Percentiles rank a stretch among this genome's conserved stretches.
Evolutionary conservation across 2,888 invertebrate species (phyloP).

Genomic region (Euzetes globulus): DNA sequence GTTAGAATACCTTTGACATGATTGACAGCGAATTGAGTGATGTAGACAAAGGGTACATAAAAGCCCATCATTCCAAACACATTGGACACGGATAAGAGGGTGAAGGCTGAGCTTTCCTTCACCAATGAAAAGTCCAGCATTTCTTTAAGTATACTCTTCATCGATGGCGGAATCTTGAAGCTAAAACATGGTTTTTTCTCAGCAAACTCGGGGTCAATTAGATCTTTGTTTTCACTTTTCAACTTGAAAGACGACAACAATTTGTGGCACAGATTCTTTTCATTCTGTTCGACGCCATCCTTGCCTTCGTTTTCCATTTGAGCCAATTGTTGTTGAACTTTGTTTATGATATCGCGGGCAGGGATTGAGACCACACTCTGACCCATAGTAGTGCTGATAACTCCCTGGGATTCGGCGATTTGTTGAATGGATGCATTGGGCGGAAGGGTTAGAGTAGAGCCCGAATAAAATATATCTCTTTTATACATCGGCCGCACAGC

Average conservation of each 20-base stretch:
- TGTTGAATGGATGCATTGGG: slow-evolving; percentile 55
- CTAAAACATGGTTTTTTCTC: slow-evolving; percentile 3
- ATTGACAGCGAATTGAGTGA: slow-evolving; percentile 69
- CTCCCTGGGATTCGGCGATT: slow-evolving; percentile 62
- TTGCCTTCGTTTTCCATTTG: slow-evolving; percentile 29
- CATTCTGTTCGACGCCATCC: slow-evolving; percentile 34
- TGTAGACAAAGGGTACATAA: slow-evolving; percentile 91
- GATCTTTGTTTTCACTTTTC: background rate
- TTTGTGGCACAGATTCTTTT: slow-evolving; percentile 22
- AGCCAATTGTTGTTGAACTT: slow-evolving; percentile 33
- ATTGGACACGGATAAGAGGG: slow-evolving; percentile 85
- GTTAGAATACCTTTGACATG: slow-evolving; percentile 53
- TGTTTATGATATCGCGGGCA: slow-evolving; percentile 33
- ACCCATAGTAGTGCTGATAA: slow-evolving; percentile 78
- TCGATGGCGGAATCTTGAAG: slow-evolving; percentile 28
- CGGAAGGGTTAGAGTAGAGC: slow-evolving; percentile 83
- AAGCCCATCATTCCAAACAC: slow-evolving; percentile 95
- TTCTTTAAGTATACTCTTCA: slow-evolving; percentile 55
- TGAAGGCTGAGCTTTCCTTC: slow-evolving; percentile 74
- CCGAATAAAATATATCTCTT: slow-evolving; percentile 96
- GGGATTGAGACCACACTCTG: slow-evolving; percentile 77
- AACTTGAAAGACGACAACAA: slow-evolving; percentile 29
- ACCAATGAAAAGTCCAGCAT: slow-evolving; percentile 86
- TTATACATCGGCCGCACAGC: slow-evolving; percentile 75
- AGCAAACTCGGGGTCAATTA: background rate